Evolutionary conservation across 2,797 vertebrate species (phyloP), one percentile per base, ranked within the genome.

Genomic region (Myotis findleyi): DNA sequence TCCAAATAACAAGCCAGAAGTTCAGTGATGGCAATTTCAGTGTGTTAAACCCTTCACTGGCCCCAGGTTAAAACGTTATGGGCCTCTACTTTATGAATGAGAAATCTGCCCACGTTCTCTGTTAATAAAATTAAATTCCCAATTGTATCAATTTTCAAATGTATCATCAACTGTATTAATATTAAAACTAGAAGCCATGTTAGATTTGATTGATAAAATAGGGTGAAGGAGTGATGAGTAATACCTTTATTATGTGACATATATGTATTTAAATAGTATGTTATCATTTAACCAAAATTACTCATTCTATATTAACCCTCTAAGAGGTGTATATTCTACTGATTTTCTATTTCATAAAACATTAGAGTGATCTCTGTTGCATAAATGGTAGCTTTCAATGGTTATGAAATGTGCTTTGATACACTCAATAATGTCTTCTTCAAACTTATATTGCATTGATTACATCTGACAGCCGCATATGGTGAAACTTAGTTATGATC

Each of bases 401-500:
- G 97, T 96, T 97, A 95, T 97, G 97, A 98, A 96, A 93, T 88
- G 38, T 5, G 12, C 96, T 98, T 96, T 62, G 33, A 95, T 96
- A 97, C 95, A 91, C 93, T 97, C 87, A 96, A 94, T 96, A 96
- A 96, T 51, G 3, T 97, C 1, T 83, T 97, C 97, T 97, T 98
- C 97, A 97, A 97, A 97, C 94, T 97, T 98, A 75, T 77, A 96
- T 95, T 95, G 96, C 95, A 89, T 3, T 97, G 97, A 98, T 98
- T 98, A 95, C 97, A 97, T 98, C 97, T 98, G 98, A 97, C 98
- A 98, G 73, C 51, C 96, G 93, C 97, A 98, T 98, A 98, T 98
- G 98, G 98, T 95, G 73, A 96, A 97, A 97, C 91, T 98, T 97
- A 96, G 96, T 97, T 98, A 90, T 41, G 94, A 97, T 96, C 97